phyloP scores from a whole-genome alignment of 2,797 vertebrate species.

The Arnoldichthys spilopterus region DNA sequence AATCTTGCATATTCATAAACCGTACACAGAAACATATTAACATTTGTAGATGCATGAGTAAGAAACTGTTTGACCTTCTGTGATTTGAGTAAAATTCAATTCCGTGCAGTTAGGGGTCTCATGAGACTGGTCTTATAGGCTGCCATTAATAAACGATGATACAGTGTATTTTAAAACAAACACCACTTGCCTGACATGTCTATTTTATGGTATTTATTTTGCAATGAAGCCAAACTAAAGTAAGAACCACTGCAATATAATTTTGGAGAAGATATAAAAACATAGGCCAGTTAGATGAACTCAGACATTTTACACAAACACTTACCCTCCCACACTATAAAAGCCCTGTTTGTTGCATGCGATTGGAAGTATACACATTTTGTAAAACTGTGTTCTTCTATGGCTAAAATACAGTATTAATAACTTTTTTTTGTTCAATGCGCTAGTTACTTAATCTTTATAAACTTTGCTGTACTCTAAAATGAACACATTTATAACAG shows the following conservation, averaged over 20 bases:
- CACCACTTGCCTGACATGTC: conserved; percentile 43
- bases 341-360: conserved; percentile 16
- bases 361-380: background rate
- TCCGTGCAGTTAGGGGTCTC: background rate
- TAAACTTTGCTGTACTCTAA: background rate
- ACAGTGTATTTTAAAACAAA: conserved; percentile 43
- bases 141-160: conserved; percentile 39
- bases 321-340: conserved; percentile 28
- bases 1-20: too few species aligned
- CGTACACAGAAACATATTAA: background rate
- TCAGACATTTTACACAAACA: conserved; percentile 28
- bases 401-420: background rate
- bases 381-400: background rate
- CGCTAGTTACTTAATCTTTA: too few species aligned
- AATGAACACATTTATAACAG: background rate
- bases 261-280: conserved; percentile 61
- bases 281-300: conserved; percentile 53
- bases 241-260: conserved; percentile 57
- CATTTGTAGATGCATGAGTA: background rate
- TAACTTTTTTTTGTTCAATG: too few species aligned
- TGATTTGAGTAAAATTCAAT: background rate
- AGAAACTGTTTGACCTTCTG: background rate
- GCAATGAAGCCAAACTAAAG: conserved; percentile 62
- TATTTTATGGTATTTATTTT: conserved; percentile 63
- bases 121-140: background rate